These are phyloP conservation scores for Iguana delicatissima DNA, from an alignment of 2,797 vertebrate genomes.

Conservation along the genomic window DNA sequence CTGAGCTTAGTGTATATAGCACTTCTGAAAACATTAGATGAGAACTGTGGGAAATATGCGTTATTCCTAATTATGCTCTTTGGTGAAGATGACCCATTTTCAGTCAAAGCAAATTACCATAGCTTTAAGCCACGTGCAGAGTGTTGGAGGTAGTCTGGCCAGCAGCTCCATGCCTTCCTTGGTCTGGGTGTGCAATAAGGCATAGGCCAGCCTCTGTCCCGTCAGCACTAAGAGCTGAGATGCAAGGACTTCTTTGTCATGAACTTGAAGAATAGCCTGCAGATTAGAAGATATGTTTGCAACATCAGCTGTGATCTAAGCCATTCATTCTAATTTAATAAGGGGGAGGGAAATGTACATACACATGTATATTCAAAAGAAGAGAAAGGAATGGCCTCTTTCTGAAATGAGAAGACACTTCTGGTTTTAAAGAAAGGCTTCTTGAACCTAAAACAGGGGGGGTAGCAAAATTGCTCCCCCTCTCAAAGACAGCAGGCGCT, in stretches of 20 bases:
- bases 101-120: conserved; percentile 84
- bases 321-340: neutral
- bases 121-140: conserved; percentile 98
- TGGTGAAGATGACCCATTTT: neutral
- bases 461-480: no score
- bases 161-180: conserved; percentile 93
- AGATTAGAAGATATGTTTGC: conserved; percentile 7
- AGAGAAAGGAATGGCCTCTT: neutral
- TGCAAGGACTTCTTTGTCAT: conserved; percentile 94
- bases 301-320: neutral
- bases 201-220: conserved; percentile 91
- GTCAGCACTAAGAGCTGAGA: conserved; percentile 94
- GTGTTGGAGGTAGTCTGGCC: conserved; percentile 89
- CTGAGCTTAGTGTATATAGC: no score
- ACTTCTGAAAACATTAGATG: neutral
- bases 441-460: neutral
- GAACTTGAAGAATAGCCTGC: conserved; percentile 91
- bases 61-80: neutral
- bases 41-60: neutral
- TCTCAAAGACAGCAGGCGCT: no score
- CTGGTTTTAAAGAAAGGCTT: neutral
- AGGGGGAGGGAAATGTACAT: no score
- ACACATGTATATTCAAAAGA: neutral
- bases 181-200: conserved; percentile 89
- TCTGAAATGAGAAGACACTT: neutral